Conservation (phyloP, 2,113 vertebrate genomes). For the Nesoenas mayeri region DNA sequence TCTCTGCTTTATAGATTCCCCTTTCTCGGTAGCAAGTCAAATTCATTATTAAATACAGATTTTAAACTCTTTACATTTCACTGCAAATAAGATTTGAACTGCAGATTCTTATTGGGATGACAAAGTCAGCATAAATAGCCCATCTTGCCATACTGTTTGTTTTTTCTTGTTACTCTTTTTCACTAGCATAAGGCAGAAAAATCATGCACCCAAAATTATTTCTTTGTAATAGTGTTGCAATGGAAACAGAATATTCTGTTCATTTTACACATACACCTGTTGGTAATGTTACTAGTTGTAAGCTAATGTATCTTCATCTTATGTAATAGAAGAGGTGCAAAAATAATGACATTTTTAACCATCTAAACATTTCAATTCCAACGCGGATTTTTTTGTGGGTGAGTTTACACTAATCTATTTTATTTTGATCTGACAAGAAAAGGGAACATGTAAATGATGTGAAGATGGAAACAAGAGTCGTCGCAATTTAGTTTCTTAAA, state of each 20-base stretch:
- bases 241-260: slow-evolving; percentile 5
- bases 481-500: neutral
- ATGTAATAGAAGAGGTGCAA: neutral
- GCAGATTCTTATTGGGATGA: slow-evolving; percentile 1
- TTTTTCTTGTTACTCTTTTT: slow-evolving; percentile 13
- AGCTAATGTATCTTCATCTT: neutral
- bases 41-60: slow-evolving; percentile 48
- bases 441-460: neutral
- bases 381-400: neutral
- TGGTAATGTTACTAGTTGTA: slow-evolving; percentile 2
- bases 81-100: slow-evolving; percentile 44
- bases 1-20: slow-evolving; percentile 22
- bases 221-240: neutral
- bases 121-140: neutral
- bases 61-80: slow-evolving; percentile 33
- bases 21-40: slow-evolving; percentile 17
- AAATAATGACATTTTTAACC: neutral
- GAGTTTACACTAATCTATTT: neutral
- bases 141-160: neutral
- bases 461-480: neutral
- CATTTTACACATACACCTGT: neutral
- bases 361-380: neutral
- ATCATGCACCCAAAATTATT: neutral
- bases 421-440: neutral
- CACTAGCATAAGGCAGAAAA: slow-evolving; percentile 55